Evolutionary conservation across 1,140 invertebrate species (phyloP).

Genomic region (Phymastichus coffea): DNA sequence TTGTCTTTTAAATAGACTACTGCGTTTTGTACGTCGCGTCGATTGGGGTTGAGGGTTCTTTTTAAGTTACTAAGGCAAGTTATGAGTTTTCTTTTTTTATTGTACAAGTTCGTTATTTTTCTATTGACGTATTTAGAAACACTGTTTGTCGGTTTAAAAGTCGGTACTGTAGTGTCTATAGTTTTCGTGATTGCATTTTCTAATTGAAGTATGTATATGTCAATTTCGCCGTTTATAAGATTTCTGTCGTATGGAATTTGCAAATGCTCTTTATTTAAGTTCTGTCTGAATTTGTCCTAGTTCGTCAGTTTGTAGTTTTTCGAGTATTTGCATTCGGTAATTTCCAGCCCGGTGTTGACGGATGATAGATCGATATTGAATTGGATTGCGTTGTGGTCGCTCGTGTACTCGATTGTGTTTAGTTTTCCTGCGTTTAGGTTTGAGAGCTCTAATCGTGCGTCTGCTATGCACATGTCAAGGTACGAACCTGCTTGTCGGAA

Average conservation of each 20-base stretch:
- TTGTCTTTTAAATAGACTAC: constrained; percentile 6
- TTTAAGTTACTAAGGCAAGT: neutral
- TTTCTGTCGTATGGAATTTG: constrained; percentile 20
- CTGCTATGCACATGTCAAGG: constrained; percentile 11
- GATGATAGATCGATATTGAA: constrained; percentile 11
- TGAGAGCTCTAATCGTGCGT: neutral
- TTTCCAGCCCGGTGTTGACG: neutral
- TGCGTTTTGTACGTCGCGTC: neutral
- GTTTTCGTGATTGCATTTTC: neutral
- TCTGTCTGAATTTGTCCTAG: constrained; percentile 19
- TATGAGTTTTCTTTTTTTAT: constrained; percentile 10
- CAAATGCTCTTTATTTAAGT: neutral
- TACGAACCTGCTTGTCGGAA: constrained; percentile 17
- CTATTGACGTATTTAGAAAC: constrained; percentile 7
- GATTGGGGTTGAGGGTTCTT: neutral
- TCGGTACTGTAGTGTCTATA: constrained; percentile 20
- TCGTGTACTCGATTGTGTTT: neutral
- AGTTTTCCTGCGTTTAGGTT: neutral
- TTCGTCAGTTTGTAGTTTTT: constrained; percentile 23
- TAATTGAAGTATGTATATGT: constrained; percentile 5
- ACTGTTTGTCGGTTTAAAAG: neutral
- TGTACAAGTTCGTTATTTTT: constrained; percentile 20
- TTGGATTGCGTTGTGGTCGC: constrained; percentile 1
- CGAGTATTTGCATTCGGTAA: neutral
- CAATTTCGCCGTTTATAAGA: constrained; percentile 27